Base-by-base conservation (phyloP, 2,888 invertebrate genomes). In the Hartigia nigra region DNA sequence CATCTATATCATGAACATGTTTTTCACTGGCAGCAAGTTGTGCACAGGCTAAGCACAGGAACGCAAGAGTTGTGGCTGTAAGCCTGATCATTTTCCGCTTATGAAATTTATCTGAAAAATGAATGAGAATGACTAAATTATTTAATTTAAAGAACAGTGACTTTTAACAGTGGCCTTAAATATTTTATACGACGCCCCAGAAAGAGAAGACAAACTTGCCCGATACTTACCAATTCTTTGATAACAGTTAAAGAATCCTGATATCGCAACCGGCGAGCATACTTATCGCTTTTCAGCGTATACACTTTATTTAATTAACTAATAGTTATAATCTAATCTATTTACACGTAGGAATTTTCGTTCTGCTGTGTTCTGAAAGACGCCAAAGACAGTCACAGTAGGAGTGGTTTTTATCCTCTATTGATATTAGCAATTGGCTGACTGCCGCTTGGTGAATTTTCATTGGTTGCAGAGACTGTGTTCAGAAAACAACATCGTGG, bases 281-380 rank as follows among this genome's bases (percentile, higher is more conserved):
- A 72, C 12, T 72, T 72, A 31, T 14, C 72, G 72, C 34, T 32
- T 32, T 12, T 31, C 72, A 72, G 72, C 31, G 32, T 32, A 34
- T 31, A 75, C 75, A 70, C 74, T 69, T 81, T 81, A 86, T 87
- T 86, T 85, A 86, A 87, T 86, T 87, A 87, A 86, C 81, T 83
- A 84, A 84, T 84, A 86, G 85, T 83, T 86, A 84, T 86, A 87
- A 87, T 88, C 85, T 82, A 86, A 88, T 88, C 84, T 87, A 85
- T 85, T 86, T 88, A 88, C 84, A 84, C 84, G 85, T 84, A 84
- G 76, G 80, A 82, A 79, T 81, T 74, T 78, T 81, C 74, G 69
- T 36, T 32, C 75, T 35, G 74, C 81, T 80, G 85, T 77, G 87
- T 85, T 86, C 85, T 77, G 81, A 86, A 86, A 85, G 80, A 79